Evolutionary conservation across 2,888 invertebrate genomes (phyloP).

Genomic region (Napeogenes inachia): DNA sequence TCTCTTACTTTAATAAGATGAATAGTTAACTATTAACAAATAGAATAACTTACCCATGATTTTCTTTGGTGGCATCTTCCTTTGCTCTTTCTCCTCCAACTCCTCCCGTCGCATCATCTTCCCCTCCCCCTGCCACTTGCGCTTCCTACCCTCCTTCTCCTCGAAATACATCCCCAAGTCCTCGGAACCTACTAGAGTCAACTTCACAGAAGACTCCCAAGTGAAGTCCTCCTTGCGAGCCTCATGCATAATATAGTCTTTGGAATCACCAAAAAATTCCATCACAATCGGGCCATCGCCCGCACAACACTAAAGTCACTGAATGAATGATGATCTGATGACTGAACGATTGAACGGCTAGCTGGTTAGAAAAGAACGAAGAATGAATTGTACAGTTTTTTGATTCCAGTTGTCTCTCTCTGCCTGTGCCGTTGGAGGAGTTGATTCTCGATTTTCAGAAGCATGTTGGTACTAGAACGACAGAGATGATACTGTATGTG

Average conservation of each 20-base stretch:
- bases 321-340: conserved; percentile 49
- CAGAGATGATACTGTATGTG: conserved; percentile 58
- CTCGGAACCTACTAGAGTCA: conserved; percentile 56
- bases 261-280: conserved; percentile 53
- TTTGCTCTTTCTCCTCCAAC: conserved; percentile 60
- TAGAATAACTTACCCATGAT: conserved; percentile 59
- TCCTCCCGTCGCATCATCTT: conserved; percentile 62
- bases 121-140: conserved; percentile 62
- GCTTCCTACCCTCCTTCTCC: conserved; percentile 62
- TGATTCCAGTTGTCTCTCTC: conserved; percentile 89
- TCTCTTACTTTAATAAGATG: too few relatives aligned
- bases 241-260: conserved; percentile 60
- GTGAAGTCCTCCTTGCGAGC: conserved; percentile 56
- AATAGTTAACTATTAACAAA: too few relatives aligned
- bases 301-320: conserved; percentile 49
- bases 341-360: conserved; percentile 36
- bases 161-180: conserved; percentile 68
- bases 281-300: conserved; percentile 58
- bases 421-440: conserved; percentile 89
- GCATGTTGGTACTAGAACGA: conserved; percentile 76
- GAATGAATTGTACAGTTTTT: conserved; percentile 91
- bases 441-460: conserved; percentile 83
- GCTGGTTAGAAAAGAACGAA: conserved; percentile 88
- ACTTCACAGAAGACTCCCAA: conserved; percentile 64
- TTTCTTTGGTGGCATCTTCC: conserved; percentile 68